Evolutionary conservation across 1,140 invertebrate species (phyloP).

Genomic region (Drosophila athabasca): DNA sequence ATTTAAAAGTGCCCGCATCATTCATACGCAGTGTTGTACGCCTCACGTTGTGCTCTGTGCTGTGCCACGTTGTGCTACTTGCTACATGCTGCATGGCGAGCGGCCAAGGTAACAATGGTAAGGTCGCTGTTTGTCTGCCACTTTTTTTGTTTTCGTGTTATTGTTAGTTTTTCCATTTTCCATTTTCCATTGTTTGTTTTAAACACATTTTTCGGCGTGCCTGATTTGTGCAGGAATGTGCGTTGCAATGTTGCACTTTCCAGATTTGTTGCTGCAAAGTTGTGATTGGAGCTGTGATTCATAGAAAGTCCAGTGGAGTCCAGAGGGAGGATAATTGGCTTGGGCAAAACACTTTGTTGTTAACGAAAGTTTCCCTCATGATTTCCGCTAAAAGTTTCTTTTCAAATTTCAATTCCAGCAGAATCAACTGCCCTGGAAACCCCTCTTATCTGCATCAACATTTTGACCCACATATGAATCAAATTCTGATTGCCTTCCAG

Average conservation of each 20-base stretch:
- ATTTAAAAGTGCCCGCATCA: constrained; percentile 62
- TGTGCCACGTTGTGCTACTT: too few relatives aligned
- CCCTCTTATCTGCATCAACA: too few relatives aligned
- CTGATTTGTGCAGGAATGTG: constrained; percentile 15
- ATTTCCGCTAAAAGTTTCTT: too few relatives aligned
- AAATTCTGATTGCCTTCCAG: too few relatives aligned
- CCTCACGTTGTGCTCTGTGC: constrained; percentile 10
- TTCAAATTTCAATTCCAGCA: not conserved
- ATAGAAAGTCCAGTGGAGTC: not conserved
- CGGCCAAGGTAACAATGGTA: constrained; percentile 71
- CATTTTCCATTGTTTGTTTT: constrained; percentile 57
- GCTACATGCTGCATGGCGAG: constrained; percentile 8
- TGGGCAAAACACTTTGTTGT: too few relatives aligned
- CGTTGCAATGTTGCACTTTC: constrained; percentile 13
- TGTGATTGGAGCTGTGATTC: not conserved
- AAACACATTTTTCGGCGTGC: constrained; percentile 31
- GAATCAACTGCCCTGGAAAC: not conserved
- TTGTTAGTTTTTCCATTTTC: constrained; percentile 31
- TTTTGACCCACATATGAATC: constrained; percentile 3
- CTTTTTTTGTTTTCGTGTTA: constrained; percentile 7
- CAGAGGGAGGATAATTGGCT: not conserved
- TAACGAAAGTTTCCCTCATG: too few relatives aligned
- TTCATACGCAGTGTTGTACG: constrained; percentile 52
- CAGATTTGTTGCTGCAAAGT: constrained; percentile 8
- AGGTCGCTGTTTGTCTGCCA: constrained; percentile 36